Base-by-base conservation (phyloP, 1,140 invertebrate genomes). In the Bactericera cockerelli region DNA sequence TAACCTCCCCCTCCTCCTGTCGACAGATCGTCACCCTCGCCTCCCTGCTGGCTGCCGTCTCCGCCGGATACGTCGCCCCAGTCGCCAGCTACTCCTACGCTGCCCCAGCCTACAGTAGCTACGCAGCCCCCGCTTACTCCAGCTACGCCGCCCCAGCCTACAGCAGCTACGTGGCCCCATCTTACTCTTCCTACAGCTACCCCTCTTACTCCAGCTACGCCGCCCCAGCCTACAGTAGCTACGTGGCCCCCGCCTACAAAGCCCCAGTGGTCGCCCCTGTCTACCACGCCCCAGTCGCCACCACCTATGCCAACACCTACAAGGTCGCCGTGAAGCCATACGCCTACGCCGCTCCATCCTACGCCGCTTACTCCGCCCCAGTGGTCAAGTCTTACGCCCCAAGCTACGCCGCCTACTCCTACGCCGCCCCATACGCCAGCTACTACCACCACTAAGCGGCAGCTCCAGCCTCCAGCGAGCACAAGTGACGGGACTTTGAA, bases 391-490 rank as follows among this genome's bases (percentile, higher is more conserved):
- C 65, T n/a, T 57, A 61, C 59, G 71, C 61, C 54, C 63, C 31
- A 62, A 65, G 70, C n/a, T 68, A 70, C 36, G 63, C 68, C 4
- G 70, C 69, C 4, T 79, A 81, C 64, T 77, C 73, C 72, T 70
- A 77, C 72, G 62, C 77, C 79, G 65, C 70, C 73, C 59, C 79
- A 81, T 67, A 75, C 76, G 62, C 74, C 79, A 19, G 72, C 56
- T 14, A 21, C 77, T 0, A 68, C 76, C 59, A 86, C 79, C 26
- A 81, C 84, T 54, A 80, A 83, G 69, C 79, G 79, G 28, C n/a
- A n/a, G n/a, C 13, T 31, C 28, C 28, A 4, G 4, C 28, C 28
- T 13, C 28, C 13, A 31, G 4, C 28, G 28, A 31, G 4, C 28
- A 31, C 4, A 13, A 31, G 28, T 13, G 28, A 31, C 13, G 28